These are phyloP conservation scores for Ailurus styani DNA, from an alignment of 2,113 vertebrate genomes.

Conservation along the genomic window DNA sequence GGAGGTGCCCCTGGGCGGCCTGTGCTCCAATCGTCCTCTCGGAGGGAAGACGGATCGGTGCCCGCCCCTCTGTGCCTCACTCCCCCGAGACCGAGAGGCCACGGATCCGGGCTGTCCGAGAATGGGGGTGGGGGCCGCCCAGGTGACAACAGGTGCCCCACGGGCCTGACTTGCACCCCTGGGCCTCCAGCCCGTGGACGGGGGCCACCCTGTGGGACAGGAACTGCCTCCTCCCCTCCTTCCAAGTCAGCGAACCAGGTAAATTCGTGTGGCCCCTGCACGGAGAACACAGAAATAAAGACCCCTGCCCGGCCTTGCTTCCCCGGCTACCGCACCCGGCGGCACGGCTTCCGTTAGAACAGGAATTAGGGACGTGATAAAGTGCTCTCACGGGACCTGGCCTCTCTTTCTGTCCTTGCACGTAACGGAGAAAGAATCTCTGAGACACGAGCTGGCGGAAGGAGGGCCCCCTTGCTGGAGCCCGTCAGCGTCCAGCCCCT, in stretches of 20 bases:
- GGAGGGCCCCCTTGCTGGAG: neutral
- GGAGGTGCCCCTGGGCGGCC: fast-evolving
- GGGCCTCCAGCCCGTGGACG: fast-evolving
- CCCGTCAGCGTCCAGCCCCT: neutral
- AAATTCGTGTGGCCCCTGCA: fast-evolving
- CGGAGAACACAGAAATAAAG: neutral
- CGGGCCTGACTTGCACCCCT: too few species aligned
- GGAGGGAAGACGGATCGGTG: neutral
- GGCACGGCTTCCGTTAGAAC: fast-evolving
- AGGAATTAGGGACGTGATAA: neutral
- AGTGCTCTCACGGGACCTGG: neutral
- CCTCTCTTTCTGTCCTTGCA: neutral
- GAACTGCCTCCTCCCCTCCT: neutral
- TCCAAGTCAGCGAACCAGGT: neutral
- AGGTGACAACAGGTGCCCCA: fast-evolving
- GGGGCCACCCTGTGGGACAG: fast-evolving
- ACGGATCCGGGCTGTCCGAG: fast-evolving
- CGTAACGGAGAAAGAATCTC: neutral
- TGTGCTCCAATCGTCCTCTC: neutral
- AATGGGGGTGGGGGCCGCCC: neutral
- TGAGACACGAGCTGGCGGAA: neutral
- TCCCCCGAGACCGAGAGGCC: neutral
- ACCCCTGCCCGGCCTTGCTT: neutral
- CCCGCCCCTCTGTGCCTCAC: neutral
- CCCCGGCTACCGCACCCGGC: neutral